Evolutionary conservation across 2,113 vertebrate genomes (phyloP), one percentile per base, ranked within the genome.

Genomic region (Petrocephalus microphthalmus): DNA sequence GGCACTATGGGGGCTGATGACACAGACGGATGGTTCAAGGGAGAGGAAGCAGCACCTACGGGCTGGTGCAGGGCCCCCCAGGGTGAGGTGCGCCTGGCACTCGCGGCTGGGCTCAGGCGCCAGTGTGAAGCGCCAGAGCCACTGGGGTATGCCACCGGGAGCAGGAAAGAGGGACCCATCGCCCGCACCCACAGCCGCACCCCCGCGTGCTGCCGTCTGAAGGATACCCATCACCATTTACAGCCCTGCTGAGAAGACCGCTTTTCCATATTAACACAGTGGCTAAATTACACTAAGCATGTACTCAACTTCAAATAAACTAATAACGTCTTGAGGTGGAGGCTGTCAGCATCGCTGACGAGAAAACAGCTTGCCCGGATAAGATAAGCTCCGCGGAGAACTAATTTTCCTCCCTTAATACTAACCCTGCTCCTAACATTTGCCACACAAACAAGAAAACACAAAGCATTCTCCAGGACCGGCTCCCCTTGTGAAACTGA

Each of bases 331-430:
- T 54, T 86, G 54, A 86, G 53, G 54, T 57, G 47, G 25, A 42
- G 54, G 8, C 85, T n/a, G 20, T 17, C 87, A 84, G 37, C 13
- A 3, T 19, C 15, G 19, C n/a, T 29, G 33, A 60, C 2, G 51
- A 25, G 74, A 45, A 33, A 64, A 42, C 53, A 0, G 20, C 19
- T 20, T 15, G n/a, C 54, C 37, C 47, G 57, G 88, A 88, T 84
- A 37, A 71, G 25, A 88, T 88, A 81, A 85, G 89, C 19, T 89
- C 17, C 52, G 33, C 90, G 88, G 89, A 54, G 91, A 88, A 91
- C 91, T 20, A 29, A 85, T 88, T 90, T 90, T 88, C 47, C 84
- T 37, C 54, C 49, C 45, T 49, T 57, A 25, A 89, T 90, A 88
- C 87, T 53, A 37, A 13, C 78, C 20, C 54, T 67, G n/a, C 87